Percentiles rank a stretch among this genome's conserved stretches.
Conservation (phyloP, 23 tunicate genomes). For the Halocynthia roretzi region DNA sequence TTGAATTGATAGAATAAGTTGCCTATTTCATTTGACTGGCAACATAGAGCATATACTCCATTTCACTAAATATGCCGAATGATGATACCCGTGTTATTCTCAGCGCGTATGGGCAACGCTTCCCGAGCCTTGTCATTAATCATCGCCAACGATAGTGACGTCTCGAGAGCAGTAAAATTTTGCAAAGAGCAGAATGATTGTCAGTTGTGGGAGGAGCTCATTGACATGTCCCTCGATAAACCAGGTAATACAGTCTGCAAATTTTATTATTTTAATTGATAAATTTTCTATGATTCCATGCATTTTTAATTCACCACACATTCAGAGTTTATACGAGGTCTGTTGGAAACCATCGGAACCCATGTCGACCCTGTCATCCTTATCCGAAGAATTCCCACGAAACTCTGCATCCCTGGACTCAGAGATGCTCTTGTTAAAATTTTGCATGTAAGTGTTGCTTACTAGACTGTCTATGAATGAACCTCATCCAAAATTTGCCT, state of each 20-base stretch:
- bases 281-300: neutral
- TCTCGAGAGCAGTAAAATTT: slow-evolving; percentile 67
- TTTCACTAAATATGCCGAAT: neutral
- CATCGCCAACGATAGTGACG: slow-evolving; percentile 46
- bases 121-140: slow-evolving; percentile 69
- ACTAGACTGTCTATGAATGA: neutral
- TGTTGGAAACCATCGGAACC: slow-evolving; percentile 84
- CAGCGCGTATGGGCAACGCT: slow-evolving; percentile 98
- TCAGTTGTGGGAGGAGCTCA: slow-evolving; percentile 83
- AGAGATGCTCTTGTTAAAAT: slow-evolving; percentile 86
- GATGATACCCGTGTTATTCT: neutral
- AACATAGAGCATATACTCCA: too few species aligned
- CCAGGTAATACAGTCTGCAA: slow-evolving; percentile 33
- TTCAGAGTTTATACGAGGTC: slow-evolving; percentile 64
- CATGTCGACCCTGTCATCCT: slow-evolving; percentile 85
- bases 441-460: slow-evolving; percentile 37
- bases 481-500: neutral
- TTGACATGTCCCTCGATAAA: slow-evolving; percentile 64
- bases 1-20: too few species aligned
- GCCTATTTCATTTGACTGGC: too few species aligned
- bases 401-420: slow-evolving; percentile 77
- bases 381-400: slow-evolving; percentile 64
- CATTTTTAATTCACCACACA: neutral
- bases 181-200: slow-evolving; percentile 87
- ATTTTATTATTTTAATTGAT: neutral